Evolutionary conservation across 2,888 invertebrate genomes (phyloP), one percentile per base, ranked within the genome.

Genomic region (Luperina nickerlii): DNA sequence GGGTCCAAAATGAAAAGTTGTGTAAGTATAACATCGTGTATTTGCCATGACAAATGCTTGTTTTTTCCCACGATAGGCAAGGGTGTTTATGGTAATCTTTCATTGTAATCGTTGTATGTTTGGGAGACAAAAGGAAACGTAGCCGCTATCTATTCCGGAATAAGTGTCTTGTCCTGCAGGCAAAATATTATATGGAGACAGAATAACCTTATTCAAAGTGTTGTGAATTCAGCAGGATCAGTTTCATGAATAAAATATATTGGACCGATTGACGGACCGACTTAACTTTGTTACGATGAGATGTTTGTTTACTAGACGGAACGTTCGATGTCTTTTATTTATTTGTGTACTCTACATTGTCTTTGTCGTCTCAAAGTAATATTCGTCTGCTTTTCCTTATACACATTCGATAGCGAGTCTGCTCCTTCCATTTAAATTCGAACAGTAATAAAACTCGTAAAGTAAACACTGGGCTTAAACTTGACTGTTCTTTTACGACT

Each of bases 41-140:
- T 88, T 89, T 90, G 81, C 91, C 92, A 91, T 94, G 94, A 95
- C 93, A 93, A 94, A 94, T 93, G 92, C 90, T 82, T 90, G 89
- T 93, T 93, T 95, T 95, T 89, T 89, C 95, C 93, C 95, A 95
- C 94, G 95, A 91, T 87, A 86, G 82, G 78, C 83, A 84, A 89
- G 91, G 92, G 91, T 91, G 89, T 91, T 91, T 90, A 91, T 86
- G 87, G 88, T 92, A 88, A 92, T 92, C 81, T 83, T 81, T 89
- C 76, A 86, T 86, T 87, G 85, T 85, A 86, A 84, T 86, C 80
- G 81, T 83, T 84, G 85, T 78, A 62, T 79, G 82, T 90, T 88
- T 87, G 78, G 79, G 75, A 86, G 87, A 87, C 85, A 84, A 81
- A 87, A 78, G 79, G 76, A 75, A 78, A 81, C 76, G 74, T 79